These are phyloP conservation scores for Tangara arthus DNA, from an alignment of 2,797 vertebrate genomes.

Conservation along the genomic window DNA sequence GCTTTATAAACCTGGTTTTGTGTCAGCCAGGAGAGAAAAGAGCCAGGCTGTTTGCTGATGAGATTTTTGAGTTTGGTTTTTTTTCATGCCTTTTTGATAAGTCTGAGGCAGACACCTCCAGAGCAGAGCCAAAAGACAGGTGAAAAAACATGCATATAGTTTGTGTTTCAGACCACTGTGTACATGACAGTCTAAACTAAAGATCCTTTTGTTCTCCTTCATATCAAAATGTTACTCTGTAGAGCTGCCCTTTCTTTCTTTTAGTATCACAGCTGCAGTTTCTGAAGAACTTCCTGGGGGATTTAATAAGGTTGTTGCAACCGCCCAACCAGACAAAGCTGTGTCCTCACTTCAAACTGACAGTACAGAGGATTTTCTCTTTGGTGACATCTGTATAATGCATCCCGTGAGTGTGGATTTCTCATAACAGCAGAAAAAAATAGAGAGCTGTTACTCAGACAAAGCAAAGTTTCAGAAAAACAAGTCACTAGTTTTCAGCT, in stretches of 20 bases:
- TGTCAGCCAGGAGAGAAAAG: not conserved
- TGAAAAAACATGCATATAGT: not conserved
- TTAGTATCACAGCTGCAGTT: not conserved
- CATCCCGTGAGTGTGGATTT: not conserved
- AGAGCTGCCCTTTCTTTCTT: slow-evolving; percentile 3
- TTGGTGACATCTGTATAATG: not conserved
- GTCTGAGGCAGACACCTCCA: not conserved
- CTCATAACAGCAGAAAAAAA: not conserved
- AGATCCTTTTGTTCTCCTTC: not conserved
- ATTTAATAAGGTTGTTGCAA: slow-evolving; percentile 30
- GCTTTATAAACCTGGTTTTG: not conserved
- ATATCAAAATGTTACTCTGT: not conserved
- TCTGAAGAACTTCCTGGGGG: slow-evolving; percentile 10
- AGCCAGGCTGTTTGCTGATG: not conserved
- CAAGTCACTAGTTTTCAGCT: not conserved
- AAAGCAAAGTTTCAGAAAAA: not conserved
- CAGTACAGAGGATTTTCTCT: not conserved
- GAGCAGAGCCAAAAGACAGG: not conserved
- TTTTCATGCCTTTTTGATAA: not conserved
- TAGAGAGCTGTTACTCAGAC: not conserved
- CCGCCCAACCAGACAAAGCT: not conserved
- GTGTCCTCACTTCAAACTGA: slow-evolving; percentile 2
- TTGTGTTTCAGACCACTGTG: not conserved
- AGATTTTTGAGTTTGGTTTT: not conserved
- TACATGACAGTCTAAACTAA: not conserved